Conservation (phyloP, 53 echinoderm and acorn worm species). For the Temnopleurus reevesii region DNA sequence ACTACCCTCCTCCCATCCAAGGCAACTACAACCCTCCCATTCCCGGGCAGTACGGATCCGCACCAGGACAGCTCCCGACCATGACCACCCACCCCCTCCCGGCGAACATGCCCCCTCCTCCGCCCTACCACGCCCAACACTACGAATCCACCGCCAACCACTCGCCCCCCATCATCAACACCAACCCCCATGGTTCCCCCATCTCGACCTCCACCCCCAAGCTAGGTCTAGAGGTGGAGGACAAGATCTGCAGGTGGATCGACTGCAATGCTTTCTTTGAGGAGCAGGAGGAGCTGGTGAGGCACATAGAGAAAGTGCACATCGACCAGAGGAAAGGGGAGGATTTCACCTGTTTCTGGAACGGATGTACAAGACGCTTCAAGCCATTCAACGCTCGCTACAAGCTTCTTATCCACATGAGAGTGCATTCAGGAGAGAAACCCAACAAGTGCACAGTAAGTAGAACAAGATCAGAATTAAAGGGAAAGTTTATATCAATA, state of each 20-base stretch:
- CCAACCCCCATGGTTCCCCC: constrained; percentile 71
- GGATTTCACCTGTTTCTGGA: constrained; percentile 99
- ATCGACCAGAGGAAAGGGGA: constrained; percentile 99
- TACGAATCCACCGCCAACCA: constrained; percentile 70
- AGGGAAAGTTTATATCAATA: no score
- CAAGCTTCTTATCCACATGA: constrained; percentile 98
- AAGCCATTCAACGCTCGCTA: constrained; percentile 99
- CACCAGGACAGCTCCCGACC: constrained; percentile 33
- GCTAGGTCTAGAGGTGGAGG: constrained; percentile 66
- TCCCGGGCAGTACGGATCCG: constrained; percentile 3
- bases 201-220: constrained; percentile 67
- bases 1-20: constrained; percentile 49
- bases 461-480: constrained; percentile 21
- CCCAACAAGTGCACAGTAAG: constrained; percentile 99
- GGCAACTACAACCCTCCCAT: constrained; percentile 34
- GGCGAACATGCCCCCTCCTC: constrained; percentile 88
- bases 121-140: constrained; percentile 91
- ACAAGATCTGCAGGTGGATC: constrained; percentile 90
- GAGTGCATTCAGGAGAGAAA: constrained; percentile 98
- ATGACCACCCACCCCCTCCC: constrained; percentile 61
- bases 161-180: constrained; percentile 72
- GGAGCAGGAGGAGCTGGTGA: constrained; percentile 94
- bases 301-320: constrained; percentile 99
- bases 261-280: constrained; percentile 95
- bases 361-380: constrained; percentile 89